phyloP scores from a whole-genome alignment of 2,113 vertebrate genomes.

The Rhea pennata region DNA sequence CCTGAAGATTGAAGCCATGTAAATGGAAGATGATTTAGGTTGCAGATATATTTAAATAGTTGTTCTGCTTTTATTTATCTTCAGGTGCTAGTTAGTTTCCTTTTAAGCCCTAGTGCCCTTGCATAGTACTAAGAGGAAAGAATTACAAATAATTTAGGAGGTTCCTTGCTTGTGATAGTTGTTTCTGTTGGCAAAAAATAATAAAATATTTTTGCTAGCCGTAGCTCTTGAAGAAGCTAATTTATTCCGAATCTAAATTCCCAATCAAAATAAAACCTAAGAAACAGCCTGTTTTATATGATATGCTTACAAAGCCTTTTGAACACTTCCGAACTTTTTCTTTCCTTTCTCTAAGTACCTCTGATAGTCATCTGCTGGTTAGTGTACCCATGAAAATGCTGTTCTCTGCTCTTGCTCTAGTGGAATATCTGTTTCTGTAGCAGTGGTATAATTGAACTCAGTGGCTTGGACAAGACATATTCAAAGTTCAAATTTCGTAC shows the following conservation, averaged over 20 bases:
- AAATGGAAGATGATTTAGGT: background rate
- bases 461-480: constrained; percentile 27
- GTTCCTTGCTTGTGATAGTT: background rate
- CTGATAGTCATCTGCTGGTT: background rate
- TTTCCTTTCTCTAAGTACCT: background rate
- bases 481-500: constrained; percentile 13
- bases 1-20: background rate
- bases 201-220: background rate
- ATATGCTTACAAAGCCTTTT: background rate
- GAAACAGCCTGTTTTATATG: background rate
- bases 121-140: background rate
- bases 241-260: background rate
- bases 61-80: background rate
- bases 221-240: background rate
- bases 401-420: background rate
- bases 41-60: background rate
- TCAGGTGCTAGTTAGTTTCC: background rate
- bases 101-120: background rate
- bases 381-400: background rate
- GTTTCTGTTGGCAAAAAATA: background rate
- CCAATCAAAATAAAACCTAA: background rate
- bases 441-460: background rate
- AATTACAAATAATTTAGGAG: background rate
- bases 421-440: constrained; percentile 11
- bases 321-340: background rate